These are phyloP conservation scores for Equus przewalskii DNA, from an alignment of 2,113 vertebrate species.

Conservation along the genomic window DNA sequence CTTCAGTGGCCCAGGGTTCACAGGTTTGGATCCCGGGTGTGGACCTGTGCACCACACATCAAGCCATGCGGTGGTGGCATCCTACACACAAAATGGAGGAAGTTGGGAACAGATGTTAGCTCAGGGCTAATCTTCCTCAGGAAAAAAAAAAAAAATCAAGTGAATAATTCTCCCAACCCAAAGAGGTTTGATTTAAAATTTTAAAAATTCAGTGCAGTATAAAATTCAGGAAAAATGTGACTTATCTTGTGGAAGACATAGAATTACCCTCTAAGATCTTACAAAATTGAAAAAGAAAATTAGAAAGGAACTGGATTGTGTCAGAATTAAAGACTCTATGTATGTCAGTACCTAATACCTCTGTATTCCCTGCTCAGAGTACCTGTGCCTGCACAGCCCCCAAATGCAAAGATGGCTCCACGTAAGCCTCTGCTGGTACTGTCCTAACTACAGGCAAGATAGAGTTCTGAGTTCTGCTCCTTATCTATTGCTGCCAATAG, in stretches of 20 bases:
- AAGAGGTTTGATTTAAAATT: not conserved
- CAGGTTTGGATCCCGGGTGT: too few species aligned
- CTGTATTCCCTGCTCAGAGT: accelerated
- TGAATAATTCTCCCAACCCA: not conserved
- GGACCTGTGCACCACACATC: too few species aligned
- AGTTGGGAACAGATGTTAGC: too few species aligned
- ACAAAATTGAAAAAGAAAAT: not conserved
- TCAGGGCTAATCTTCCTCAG: too few species aligned
- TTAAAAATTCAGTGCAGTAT: not conserved
- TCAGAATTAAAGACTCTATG: not conserved
- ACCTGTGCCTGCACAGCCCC: accelerated
- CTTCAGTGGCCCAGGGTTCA: too few species aligned
- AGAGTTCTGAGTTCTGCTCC: not conserved
- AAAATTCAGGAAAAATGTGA: slow-evolving; percentile 17
- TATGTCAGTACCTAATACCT: not conserved
- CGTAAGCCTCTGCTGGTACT: accelerated
- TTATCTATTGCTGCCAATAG: not conserved
- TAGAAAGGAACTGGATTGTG: not conserved
- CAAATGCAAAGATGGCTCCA: not conserved
- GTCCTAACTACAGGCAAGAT: not conserved
- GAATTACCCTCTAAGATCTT: not conserved
- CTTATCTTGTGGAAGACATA: not conserved
- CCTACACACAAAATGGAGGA: too few species aligned
- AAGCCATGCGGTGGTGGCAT: too few species aligned
- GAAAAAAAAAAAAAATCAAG: not conserved